Base-by-base conservation (phyloP, 2,888 invertebrate species). In the Alloplasta piceator region DNA sequence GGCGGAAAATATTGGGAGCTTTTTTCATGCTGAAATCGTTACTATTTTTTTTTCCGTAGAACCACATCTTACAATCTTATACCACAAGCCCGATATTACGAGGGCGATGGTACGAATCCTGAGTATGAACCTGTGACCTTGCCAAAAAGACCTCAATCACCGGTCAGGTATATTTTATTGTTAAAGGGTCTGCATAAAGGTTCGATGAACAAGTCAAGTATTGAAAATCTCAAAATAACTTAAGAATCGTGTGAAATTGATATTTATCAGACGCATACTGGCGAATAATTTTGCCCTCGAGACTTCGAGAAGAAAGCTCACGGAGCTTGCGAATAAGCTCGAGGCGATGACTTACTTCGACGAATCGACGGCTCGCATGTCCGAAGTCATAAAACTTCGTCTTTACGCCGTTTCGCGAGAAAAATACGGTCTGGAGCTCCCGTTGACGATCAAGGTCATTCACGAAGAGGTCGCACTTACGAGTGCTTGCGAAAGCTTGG, bases 271-370 rank as follows among this genome's bases (percentile, higher is more conserved):
- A 50, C 58, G 77, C 10, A 7, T 84, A 16, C 56, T 80, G 5
- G 16, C 78, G 0, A 79, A 16, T 1, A 82, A 70, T 78, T 88
- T 86, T 46, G 82, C 86, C 46, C 60, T 85, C 36, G 63, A 38
- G 26, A 66, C 63, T n/a, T 58, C 74, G 14, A 73, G 14, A 61
- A 48, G 67, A 72, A 73, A 41, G 58, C 12, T 81, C n/a, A 50
- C 48, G 41, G 43, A 56, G 26, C 12, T 50, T 46, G 14, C 43
- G 60, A n/a, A 67, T 43, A 63, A 50, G 43, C 7, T 43, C 12
- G 26, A 26, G 9, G 78, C 75, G 10, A 63, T 36, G 52, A 48
- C 75, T 38, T 52, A 48, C 12, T 61, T 82, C 5, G 58, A 55
- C n/a, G 66, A 78, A 16, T 82, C 78, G 61, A 85, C 83, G 60